Percentiles rank a stretch among this genome's conserved stretches.
phyloP scores from a whole-genome alignment of 2,888 invertebrate genomes.

The Drosophila prostipennis region DNA sequence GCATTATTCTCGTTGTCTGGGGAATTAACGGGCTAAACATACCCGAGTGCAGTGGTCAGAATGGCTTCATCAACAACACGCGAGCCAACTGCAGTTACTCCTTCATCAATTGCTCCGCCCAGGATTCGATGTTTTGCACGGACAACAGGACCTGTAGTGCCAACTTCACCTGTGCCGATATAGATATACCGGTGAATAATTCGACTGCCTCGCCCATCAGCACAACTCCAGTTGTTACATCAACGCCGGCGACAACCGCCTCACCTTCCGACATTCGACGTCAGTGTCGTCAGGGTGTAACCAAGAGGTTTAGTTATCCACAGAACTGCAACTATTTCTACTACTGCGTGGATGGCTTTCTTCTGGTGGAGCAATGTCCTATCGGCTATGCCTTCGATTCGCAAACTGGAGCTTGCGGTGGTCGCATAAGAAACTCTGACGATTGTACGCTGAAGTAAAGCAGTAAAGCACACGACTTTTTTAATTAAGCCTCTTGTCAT shows the following conservation, averaged over 20 bases:
- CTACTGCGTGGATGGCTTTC: slow-evolving; percentile 62
- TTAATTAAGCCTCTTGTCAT: slow-evolving; percentile 56
- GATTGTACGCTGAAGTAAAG: slow-evolving; percentile 30
- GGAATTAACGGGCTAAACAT: slow-evolving; percentile 34
- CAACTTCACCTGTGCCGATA: slow-evolving; percentile 23
- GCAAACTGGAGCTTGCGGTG: slow-evolving; percentile 41
- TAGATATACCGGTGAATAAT: neutral
- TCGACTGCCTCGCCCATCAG: slow-evolving; percentile 2
- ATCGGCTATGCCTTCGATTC: slow-evolving; percentile 65
- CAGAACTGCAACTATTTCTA: slow-evolving; percentile 68
- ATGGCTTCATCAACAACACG: slow-evolving; percentile 38
- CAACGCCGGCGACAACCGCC: slow-evolving; percentile 1
- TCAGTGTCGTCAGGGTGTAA: slow-evolving; percentile 55
- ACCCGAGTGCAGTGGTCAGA: slow-evolving; percentile 42
- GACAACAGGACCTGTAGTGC: slow-evolving; percentile 24
- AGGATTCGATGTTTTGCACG: slow-evolving; percentile 50
- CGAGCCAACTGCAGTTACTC: slow-evolving; percentile 41
- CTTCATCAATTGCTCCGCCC: slow-evolving; percentile 52
- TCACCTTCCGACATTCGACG: slow-evolving; percentile 39
- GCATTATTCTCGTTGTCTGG: slow-evolving; percentile 18
- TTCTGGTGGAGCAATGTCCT: slow-evolving; percentile 77
- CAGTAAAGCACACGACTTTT: too few relatives aligned
- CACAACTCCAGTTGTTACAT: slow-evolving; percentile 4
- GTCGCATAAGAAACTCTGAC: slow-evolving; percentile 22
- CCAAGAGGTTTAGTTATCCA: slow-evolving; percentile 57